phyloP scores from a whole-genome alignment of 2,888 invertebrate species.

The Hydroisotoma schaefferi region DNA sequence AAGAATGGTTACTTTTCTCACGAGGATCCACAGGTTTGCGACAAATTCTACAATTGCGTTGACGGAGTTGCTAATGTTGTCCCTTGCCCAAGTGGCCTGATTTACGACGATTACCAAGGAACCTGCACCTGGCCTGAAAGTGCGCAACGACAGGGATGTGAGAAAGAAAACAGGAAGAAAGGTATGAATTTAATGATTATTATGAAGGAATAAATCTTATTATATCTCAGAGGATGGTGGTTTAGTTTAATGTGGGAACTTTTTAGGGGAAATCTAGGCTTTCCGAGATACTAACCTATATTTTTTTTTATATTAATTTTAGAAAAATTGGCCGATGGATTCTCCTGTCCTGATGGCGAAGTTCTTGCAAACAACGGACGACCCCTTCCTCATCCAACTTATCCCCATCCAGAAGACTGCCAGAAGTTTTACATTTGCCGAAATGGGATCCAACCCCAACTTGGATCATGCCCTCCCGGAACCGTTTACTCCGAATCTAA shows the following conservation, averaged over 20 bases:
- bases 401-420: conserved; percentile 51
- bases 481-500: conserved; percentile 51
- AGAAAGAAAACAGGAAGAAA: conserved; percentile 47
- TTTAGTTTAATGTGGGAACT: too few species aligned
- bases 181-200: conserved; percentile 23
- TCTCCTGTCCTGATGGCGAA: conserved; percentile 66
- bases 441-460: conserved; percentile 51
- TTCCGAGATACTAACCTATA: background rate
- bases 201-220: background rate
- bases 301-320: too few species aligned
- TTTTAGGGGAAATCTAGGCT: too few species aligned
- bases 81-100: conserved; percentile 80
- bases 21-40: conserved; percentile 75
- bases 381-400: conserved; percentile 50
- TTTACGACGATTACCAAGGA: conserved; percentile 84
- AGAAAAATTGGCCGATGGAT: conserved; percentile 78
- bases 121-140: conserved; percentile 79
- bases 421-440: conserved; percentile 51
- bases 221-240: too few species aligned
- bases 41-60: conserved; percentile 79
- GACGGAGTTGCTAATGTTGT: conserved; percentile 75
- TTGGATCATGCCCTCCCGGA: conserved; percentile 51
- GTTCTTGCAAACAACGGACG: conserved; percentile 47
- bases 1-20: conserved; percentile 88
- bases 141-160: conserved; percentile 47